These are phyloP conservation scores for Ictalurus furcatus DNA, from an alignment of 2,113 vertebrate species.

Conservation along the genomic window DNA sequence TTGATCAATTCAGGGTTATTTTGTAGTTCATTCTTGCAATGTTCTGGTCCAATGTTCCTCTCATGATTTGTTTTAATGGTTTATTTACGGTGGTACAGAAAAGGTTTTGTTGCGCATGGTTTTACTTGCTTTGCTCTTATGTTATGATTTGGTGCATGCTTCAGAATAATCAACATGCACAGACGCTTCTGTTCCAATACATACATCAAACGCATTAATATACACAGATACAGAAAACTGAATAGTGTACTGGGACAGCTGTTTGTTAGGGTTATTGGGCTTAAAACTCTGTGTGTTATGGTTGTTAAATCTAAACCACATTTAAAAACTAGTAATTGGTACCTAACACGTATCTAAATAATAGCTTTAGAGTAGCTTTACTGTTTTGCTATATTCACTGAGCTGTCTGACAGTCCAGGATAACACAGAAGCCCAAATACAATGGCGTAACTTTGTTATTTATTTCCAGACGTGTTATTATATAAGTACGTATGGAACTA, in stretches of 20 bases:
- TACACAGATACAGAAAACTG: background rate
- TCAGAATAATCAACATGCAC: background rate
- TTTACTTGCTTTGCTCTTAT: background rate
- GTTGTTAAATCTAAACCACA: conserved; percentile 25
- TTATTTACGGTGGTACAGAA: background rate
- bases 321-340: conserved; percentile 43
- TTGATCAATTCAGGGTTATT: background rate
- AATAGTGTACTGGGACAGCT: background rate
- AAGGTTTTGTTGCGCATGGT: background rate
- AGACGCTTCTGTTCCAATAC: background rate
- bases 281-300: conserved; percentile 10
- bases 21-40: background rate
- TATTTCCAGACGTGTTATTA: conserved; percentile 58
- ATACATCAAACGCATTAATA: background rate
- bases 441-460: conserved; percentile 52
- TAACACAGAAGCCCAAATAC: conserved; percentile 26
- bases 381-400: conserved; percentile 26
- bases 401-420: conserved; percentile 38
- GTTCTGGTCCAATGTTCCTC: background rate
- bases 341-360: conserved; percentile 41
- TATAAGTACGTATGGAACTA: conserved; percentile 54
- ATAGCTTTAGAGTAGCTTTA: conserved; percentile 34
- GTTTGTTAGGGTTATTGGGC: background rate
- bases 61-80: conserved; percentile 1
- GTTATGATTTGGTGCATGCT: background rate